A percentile compares a stretch with the other conserved stretches of the same genome.
Conservation (phyloP, 2,113 vertebrate genomes). For the Anhinga rufa region DNA sequence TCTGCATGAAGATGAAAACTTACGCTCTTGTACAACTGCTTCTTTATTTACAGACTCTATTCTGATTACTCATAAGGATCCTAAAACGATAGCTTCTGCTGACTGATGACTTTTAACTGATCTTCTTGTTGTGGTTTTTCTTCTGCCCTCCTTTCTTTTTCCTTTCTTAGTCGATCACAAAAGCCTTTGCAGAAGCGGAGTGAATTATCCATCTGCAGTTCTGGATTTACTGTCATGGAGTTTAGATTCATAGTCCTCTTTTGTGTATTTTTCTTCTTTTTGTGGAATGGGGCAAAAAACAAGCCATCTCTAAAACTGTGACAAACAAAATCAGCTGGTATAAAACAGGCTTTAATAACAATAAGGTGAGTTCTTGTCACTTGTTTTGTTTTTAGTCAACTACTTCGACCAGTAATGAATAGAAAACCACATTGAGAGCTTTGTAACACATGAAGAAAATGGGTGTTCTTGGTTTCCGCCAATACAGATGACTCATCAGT, state of each 20-base stretch:
- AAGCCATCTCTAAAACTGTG: neutral
- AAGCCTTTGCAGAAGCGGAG: neutral
- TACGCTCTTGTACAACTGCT: neutral
- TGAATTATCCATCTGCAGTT: slow-evolving; percentile 27
- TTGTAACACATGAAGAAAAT: slow-evolving; percentile 70
- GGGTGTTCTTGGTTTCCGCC: slow-evolving; percentile 77
- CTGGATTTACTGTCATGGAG: neutral
- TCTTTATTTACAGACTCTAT: slow-evolving; percentile 31
- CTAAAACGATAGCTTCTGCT: neutral
- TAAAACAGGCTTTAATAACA: neutral
- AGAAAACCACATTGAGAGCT: slow-evolving; percentile 64
- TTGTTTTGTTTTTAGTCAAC: slow-evolving; percentile 50
- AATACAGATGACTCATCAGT: slow-evolving; percentile 80
- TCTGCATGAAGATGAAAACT: slow-evolving; percentile 6
- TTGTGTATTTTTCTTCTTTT: slow-evolving; percentile 17
- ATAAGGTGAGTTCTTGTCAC: slow-evolving; percentile 13
- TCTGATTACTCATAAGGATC: slow-evolving; percentile 37
- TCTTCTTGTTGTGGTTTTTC: neutral
- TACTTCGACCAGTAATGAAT: slow-evolving; percentile 69
- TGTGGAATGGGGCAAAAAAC: neutral
- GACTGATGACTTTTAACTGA: slow-evolving; percentile 37
- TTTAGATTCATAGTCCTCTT: neutral
- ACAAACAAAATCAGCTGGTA: slow-evolving; percentile 16
- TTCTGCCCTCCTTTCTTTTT: neutral
- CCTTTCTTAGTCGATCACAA: neutral